Base-by-base conservation (phyloP, 2,888 invertebrate species). In the Nycteola revayana region DNA sequence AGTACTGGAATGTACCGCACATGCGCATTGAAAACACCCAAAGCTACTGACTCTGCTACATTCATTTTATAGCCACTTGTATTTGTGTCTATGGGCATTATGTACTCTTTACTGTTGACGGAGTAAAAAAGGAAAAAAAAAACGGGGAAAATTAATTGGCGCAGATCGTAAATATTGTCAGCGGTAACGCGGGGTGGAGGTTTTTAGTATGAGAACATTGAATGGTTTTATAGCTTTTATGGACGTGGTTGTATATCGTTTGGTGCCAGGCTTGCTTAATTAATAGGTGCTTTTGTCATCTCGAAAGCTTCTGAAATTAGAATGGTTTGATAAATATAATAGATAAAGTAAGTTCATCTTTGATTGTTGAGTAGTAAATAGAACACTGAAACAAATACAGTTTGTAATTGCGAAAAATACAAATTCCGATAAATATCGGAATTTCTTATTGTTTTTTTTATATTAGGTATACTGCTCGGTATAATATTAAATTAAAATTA, bases 1-100 rank as follows among this genome's bases (percentile, higher is more conserved):
- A 91, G 90, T 89, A 77, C 85, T 81, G 75, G 88, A 89, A 89
- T 88, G 86, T 85, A 85, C 87, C 77, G 89, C 88, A 78, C 89
- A 89, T 89, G 89, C 89, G 89, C 88, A 74, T 54, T 75, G 57
- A 61, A 66, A 60, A 61, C 64, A 57, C 64, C 65, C 63, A 67
- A 60, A 64, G 67, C 72, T 58, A 82, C 84, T 83, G 87, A 88
- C 69, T 86, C 85, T 85, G 87, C 87, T 84, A 86, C 84, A 84
- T 83, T 85, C 75, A 71, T 81, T 86, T 88, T 86, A 88, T 87
- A 82, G 85, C 79, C 87, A 85, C 85, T 88, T 86, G 84, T 88
- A 85, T 86, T 83, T 87, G 84, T 85, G 79, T 84, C 79, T 86
- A 87, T 85, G 67, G 72, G 80, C 78, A 81, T 78, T 85, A 78